Base-by-base conservation (phyloP, 2,888 invertebrate genomes). In the Lepas anatifera region DNA sequence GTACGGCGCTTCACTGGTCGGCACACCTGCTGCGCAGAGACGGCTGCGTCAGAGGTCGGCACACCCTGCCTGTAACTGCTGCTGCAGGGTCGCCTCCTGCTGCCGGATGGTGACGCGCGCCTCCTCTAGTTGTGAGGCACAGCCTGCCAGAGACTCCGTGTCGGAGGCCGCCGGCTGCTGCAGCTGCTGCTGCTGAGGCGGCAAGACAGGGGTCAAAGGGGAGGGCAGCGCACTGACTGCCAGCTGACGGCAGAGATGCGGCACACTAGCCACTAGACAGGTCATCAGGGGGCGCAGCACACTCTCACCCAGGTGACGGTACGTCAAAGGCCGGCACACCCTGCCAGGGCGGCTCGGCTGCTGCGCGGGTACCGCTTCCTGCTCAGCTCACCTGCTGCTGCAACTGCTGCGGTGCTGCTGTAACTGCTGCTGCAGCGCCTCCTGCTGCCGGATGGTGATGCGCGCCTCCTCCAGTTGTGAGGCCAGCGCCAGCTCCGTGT, bases 101-200 rank as follows among this genome's bases (percentile, higher is more conserved):
- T 18, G 3, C 32, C 22, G 32, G 3, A 58, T 58, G 1, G 58
- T 35, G 32, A 10, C 18, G 22, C 58, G 32, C 35, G 35, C 35
- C 58, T 58, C 58, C 1, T 82, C 79, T 52, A 82, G 78, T 22
- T 83, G 83, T 71, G 80, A 79, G 70, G 82, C 76, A n/a, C 41
- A 82, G 79, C 64, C n/a, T n/a, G 81, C 81, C n/a, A 85, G 74
- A n/a, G n/a, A n/a, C 72, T 83, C 83, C 10, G 77, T 78, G 48
- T 84, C 82, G 29, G 32, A 83, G 81, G 3, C 83, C 79, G 74
- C 86, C 83, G 39, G 81, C 78, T 64, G 85, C 84, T n/a, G n/a
- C n/a, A n/a, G n/a, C n/a, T n/a, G n/a, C n/a, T n/a, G n/a, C n/a
- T n/a, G n/a, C n/a, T n/a, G n/a, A n/a, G n/a, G n/a, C n/a, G n/a